These are phyloP conservation scores for Psix sp. DNA, from an alignment of 1,140 invertebrate genomes.

Conservation along the genomic window DNA sequence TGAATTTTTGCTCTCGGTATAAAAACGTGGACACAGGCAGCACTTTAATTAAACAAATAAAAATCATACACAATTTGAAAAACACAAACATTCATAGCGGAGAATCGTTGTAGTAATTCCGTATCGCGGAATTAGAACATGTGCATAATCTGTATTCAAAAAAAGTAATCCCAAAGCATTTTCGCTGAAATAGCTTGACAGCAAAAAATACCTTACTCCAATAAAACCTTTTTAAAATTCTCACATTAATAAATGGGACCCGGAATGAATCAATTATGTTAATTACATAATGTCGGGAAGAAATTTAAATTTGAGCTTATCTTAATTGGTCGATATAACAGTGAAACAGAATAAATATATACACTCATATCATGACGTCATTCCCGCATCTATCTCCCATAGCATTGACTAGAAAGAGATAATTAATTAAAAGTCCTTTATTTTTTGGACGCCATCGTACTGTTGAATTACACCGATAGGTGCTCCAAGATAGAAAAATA, in stretches of 20 bases:
- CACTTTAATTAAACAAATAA: background rate
- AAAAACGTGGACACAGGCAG: too few species aligned
- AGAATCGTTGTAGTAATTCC: too few species aligned
- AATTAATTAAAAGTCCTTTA: slow-evolving; percentile 52
- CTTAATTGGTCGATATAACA: slow-evolving; percentile 35
- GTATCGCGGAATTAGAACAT: slow-evolving; percentile 1
- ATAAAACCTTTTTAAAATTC: slow-evolving; percentile 6
- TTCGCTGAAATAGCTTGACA: slow-evolving; percentile 1
- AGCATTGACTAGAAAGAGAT: slow-evolving; percentile 23
- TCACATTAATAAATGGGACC: background rate
- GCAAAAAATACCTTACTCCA: background rate
- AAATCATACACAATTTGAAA: background rate
- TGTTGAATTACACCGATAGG: slow-evolving; percentile 32
- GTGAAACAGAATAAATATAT: slow-evolving; percentile 27
- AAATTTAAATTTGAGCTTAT: slow-evolving; percentile 29
- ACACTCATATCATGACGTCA: slow-evolving; percentile 29
- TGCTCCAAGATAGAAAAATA: slow-evolving; percentile 49
- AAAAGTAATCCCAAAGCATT: background rate
- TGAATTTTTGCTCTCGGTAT: too few species aligned
- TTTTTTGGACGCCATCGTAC: slow-evolving; percentile 27
- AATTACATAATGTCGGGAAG: slow-evolving; percentile 18
- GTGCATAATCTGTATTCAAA: background rate
- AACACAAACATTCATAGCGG: background rate
- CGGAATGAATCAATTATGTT: slow-evolving; percentile 12
- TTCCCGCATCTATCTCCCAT: slow-evolving; percentile 29